These are phyloP conservation scores for Formicarius rufipectus DNA, from an alignment of 2,113 vertebrate species.

Conservation along the genomic window DNA sequence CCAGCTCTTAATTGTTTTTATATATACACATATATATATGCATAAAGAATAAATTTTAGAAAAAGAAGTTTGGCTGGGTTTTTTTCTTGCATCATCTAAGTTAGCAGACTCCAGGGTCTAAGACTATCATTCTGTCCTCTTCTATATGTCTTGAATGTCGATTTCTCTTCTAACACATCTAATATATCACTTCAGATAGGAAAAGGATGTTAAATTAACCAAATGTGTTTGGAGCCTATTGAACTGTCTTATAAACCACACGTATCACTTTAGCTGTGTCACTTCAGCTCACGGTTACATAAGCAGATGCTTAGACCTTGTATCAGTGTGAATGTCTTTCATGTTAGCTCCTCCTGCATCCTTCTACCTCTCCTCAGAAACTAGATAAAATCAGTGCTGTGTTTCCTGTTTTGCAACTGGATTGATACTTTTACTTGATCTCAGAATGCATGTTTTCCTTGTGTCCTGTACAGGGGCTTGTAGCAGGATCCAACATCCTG, in stretches of 20 bases:
- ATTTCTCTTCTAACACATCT: neutral
- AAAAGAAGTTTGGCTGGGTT: neutral
- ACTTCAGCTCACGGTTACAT: neutral
- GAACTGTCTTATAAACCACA: neutral
- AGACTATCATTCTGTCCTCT: neutral
- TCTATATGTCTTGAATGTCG: neutral
- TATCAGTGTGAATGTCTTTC: neutral
- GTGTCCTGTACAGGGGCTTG: fast-evolving
- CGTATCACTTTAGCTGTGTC: neutral
- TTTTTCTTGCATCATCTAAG: neutral
- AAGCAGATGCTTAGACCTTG: neutral
- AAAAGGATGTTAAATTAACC: neutral
- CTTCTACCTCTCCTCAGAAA: neutral
- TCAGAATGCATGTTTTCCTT: neutral
- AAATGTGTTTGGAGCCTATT: neutral
- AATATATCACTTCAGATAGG: neutral
- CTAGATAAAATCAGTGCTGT: neutral
- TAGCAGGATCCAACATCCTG: neutral
- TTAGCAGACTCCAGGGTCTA: neutral
- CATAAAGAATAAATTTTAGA: neutral
- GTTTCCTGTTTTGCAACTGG: fast-evolving
- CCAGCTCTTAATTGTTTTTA: neutral
- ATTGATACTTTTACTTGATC: neutral
- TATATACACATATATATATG: neutral
- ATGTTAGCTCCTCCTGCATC: neutral